A percentile compares a stretch with the other conserved stretches of the same genome.
Conservation (phyloP, 64 coral and sea anemone species). For the Montipora efflorescens region DNA sequence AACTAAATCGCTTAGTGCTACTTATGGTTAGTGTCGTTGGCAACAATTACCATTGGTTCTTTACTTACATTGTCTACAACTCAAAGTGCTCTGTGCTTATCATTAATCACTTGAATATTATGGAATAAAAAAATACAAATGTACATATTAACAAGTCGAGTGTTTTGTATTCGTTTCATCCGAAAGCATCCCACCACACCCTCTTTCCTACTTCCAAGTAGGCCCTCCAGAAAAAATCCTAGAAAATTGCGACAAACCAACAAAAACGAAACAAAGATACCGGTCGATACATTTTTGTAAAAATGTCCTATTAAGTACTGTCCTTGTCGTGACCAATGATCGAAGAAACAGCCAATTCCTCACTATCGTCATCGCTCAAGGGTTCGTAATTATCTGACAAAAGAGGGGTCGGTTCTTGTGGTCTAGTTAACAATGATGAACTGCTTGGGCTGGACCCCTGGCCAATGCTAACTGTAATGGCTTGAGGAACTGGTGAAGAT, state of each 20-base stretch:
- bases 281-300: background rate
- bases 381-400: slow-evolving; percentile 93
- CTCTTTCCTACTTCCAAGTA: too few species aligned
- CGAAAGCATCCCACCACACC: background rate
- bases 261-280: too few species aligned
- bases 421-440: slow-evolving; percentile 67
- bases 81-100: too few species aligned
- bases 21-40: too few species aligned
- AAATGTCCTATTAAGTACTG: background rate
- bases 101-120: background rate
- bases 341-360: background rate
- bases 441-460: slow-evolving; percentile 72
- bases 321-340: background rate
- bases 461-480: slow-evolving; percentile 31
- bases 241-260: too few species aligned
- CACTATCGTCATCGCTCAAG: slow-evolving; percentile 85
- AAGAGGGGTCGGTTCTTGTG: slow-evolving; percentile 83
- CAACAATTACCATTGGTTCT: too few species aligned
- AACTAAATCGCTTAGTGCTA: too few species aligned
- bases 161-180: slow-evolving; percentile 7
- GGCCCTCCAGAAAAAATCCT: too few species aligned
- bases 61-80: too few species aligned
- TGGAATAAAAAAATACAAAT: slow-evolving; percentile 21
- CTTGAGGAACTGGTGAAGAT: slow-evolving; percentile 81
- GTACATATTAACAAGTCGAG: slow-evolving; percentile 12